Base-by-base conservation (phyloP, 2,797 vertebrate genomes). In the Falco concolor region DNA sequence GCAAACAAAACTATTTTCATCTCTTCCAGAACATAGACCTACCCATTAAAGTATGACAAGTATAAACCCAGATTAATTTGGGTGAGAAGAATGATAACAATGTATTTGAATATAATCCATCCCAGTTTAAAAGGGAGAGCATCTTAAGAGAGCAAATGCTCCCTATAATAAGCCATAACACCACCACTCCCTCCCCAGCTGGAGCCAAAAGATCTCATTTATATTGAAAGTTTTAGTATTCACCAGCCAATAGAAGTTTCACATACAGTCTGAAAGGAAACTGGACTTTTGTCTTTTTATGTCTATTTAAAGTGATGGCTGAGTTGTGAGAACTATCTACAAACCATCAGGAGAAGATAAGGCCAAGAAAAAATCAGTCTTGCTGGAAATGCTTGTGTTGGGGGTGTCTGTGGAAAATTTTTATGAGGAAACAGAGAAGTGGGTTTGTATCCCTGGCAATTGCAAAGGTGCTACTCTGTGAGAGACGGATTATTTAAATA, bases 361-460 rank as follows among this genome's bases (percentile, higher is more conserved):
- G 95, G 84, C 92, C 96, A 93, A 96, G 93, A 96, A 96, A 96
- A 96, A 95, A 93, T 92, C 92, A 95, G 77, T 93, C 92, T 96
- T 93, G 59, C 74, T 96, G 93, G 90, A 96, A 96, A 84, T 82
- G 83, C 78, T 79, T 93, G 47, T 96, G 95, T 87, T 94, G 96
- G 90, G 95, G 94, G 95, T 96, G 96, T 97, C 93, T 95, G 63
- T 95, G 95, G 96, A 96, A 97, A 97, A 93, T 90, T 96, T 96
- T 97, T 95, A 92, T 96, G 90, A 97, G 63, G 86, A 95, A 95
- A 93, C 96, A 95, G 90, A 96, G 92, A 89, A 97, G 95, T 96
- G 96, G 95, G 96, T 97, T 97, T 97, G 96, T 97, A 95, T 97
- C 96, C 96, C 86, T 97, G 96, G 96, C 96, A 97, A 96, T 96